Percentiles rank a stretch among this genome's conserved stretches.
Conservation (phyloP, 2,797 vertebrate species). For the Peromyscus aztecus region DNA sequence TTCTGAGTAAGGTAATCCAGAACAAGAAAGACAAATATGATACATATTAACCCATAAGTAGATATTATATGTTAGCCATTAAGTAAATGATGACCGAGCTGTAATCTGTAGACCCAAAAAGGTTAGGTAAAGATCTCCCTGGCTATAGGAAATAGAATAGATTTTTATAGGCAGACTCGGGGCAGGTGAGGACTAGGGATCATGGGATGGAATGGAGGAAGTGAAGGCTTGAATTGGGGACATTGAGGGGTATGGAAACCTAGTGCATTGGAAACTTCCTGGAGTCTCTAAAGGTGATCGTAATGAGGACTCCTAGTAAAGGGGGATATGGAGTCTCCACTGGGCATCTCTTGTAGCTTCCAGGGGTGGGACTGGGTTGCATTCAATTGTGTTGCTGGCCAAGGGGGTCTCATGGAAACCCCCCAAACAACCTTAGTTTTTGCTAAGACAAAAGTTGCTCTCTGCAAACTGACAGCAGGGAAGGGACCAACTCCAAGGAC, state of each 20-base stretch:
- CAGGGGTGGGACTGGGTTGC: background rate
- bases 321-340: background rate
- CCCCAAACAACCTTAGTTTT: too few relatives aligned
- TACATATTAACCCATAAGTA: background rate
- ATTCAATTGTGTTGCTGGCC: background rate
- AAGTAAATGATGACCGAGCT: background rate
- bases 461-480: background rate
- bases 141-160: background rate
- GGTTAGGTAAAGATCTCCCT: background rate
- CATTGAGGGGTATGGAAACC: background rate
- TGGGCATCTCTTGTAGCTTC: background rate
- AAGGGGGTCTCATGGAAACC: background rate
- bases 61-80: background rate
- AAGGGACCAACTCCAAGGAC: background rate
- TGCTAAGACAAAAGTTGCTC: background rate
- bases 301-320: background rate
- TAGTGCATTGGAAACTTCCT: background rate
- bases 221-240: too few relatives aligned
- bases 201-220: too few relatives aligned
- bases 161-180: background rate
- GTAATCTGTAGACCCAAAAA: background rate
- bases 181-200: background rate
- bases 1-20: background rate
- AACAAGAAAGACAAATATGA: background rate
- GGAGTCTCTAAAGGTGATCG: background rate